Evolutionary conservation across 2,113 vertebrate genomes (phyloP).

Genomic region (Anoplopoma fimbria): DNA sequence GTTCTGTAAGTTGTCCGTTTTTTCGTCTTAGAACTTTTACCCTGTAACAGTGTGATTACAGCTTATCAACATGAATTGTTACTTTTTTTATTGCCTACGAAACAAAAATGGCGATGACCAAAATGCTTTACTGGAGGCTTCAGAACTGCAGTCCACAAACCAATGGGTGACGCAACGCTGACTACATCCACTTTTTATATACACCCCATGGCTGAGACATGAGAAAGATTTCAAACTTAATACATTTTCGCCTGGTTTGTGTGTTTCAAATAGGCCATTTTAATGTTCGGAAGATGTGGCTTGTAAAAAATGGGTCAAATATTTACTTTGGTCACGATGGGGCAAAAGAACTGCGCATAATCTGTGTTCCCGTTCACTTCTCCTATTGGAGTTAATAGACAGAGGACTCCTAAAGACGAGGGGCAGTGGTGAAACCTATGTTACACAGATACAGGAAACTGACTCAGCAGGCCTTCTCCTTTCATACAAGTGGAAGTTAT

Average conservation of each 20-base stretch:
- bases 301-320: no score
- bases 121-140: background rate
- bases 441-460: background rate
- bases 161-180: background rate
- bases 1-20: no score
- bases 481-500: conserved; percentile 51
- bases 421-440: background rate
- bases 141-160: background rate
- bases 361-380: background rate
- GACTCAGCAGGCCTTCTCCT: background rate
- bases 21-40: no score
- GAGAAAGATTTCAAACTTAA: background rate
- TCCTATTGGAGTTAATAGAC: background rate
- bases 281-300: background rate
- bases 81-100: background rate
- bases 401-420: background rate
- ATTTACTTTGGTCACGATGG: no score
- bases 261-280: background rate
- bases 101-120: background rate
- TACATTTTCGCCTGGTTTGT: background rate
- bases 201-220: background rate
- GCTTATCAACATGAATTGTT: background rate
- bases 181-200: no score
- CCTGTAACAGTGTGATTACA: background rate
- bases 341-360: background rate